These are phyloP conservation scores for Notospermus geniculatus DNA, from an alignment of 1,140 invertebrate genomes.

Conservation along the genomic window DNA sequence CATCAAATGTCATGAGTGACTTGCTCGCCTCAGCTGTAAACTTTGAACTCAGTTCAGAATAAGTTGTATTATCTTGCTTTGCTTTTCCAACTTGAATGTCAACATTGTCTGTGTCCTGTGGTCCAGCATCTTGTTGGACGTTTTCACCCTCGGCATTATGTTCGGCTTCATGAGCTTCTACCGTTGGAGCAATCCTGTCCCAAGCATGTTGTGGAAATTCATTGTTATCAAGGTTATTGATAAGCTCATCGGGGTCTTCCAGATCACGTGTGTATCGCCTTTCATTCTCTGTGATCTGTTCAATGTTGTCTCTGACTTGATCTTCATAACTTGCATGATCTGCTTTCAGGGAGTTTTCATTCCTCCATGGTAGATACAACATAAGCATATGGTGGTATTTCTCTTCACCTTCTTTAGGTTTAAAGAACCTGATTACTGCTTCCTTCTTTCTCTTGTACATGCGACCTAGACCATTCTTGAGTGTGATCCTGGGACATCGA, in stretches of 20 bases:
- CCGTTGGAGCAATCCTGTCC: constrained; percentile 3
- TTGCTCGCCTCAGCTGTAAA: background rate
- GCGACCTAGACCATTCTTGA: background rate
- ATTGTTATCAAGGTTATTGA: background rate
- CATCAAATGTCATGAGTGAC: background rate
- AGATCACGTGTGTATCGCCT: background rate
- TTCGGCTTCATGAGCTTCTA: background rate
- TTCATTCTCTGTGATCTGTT: background rate
- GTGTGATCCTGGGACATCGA: background rate
- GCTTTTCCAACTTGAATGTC: background rate
- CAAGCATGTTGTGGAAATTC: background rate
- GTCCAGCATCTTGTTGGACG: background rate
- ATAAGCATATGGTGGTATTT: background rate
- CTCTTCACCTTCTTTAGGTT: background rate
- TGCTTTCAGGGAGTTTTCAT: background rate
- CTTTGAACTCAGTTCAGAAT: background rate
- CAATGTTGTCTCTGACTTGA: background rate
- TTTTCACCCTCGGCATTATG: background rate
- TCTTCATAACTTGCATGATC: background rate
- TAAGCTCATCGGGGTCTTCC: background rate
- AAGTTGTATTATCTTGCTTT: background rate
- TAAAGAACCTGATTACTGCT: background rate
- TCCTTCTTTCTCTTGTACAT: constrained; percentile 6
- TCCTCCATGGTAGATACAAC: background rate
- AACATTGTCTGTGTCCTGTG: background rate